These are phyloP conservation scores for Alviniconcha marisindica DNA, from an alignment of 1,140 invertebrate genomes.

Conservation along the genomic window DNA sequence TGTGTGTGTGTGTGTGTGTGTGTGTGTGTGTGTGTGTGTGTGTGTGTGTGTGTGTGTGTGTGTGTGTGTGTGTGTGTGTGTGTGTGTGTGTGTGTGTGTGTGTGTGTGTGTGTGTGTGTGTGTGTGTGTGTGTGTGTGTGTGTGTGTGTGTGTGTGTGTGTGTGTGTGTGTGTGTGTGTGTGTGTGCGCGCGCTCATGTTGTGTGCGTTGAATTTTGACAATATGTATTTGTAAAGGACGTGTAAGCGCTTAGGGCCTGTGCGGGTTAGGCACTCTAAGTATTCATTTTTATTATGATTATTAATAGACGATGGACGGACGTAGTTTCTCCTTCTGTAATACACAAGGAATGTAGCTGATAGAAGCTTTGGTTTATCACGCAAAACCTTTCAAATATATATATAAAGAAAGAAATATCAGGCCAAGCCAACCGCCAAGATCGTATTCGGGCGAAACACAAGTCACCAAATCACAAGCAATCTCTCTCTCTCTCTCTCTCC, in stretches of 20 bases:
- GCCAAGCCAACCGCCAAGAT: too few relatives aligned
- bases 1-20: not conserved
- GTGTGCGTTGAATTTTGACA: not conserved
- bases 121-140: slow-evolving; percentile 1
- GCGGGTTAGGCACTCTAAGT: too few relatives aligned
- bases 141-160: slow-evolving; percentile 12
- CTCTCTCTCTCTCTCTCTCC: too few relatives aligned
- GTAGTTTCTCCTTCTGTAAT: too few relatives aligned
- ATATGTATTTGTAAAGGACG: too few relatives aligned
- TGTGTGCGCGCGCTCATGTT: not conserved
- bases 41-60: slow-evolving; percentile 13
- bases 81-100: slow-evolving; percentile 10
- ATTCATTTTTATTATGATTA: not conserved
- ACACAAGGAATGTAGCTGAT: too few relatives aligned
- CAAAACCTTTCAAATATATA: too few relatives aligned
- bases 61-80: slow-evolving; percentile 11
- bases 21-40: slow-evolving; percentile 11
- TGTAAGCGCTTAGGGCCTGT: too few relatives aligned
- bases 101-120: slow-evolving; percentile 16
- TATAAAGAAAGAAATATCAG: too few relatives aligned
- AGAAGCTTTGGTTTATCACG: too few relatives aligned
- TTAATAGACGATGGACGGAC: not conserved
- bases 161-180: not conserved
- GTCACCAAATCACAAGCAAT: too few relatives aligned
- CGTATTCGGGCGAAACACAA: too few relatives aligned